phyloP scores from a whole-genome alignment of 2,888 invertebrate genomes.

The Thereva nobilitata region DNA sequence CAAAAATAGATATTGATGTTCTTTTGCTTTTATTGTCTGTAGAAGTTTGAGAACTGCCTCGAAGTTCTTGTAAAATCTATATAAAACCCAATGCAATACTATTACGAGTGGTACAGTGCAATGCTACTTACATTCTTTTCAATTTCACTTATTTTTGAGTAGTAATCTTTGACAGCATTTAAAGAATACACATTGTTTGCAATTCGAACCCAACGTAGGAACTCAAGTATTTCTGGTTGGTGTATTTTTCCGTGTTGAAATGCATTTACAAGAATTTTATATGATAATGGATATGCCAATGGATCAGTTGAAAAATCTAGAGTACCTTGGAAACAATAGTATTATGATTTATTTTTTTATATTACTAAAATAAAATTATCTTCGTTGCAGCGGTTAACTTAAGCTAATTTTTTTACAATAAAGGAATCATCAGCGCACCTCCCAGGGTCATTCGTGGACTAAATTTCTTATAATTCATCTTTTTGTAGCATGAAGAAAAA shows the following conservation, averaged over 20 bases:
- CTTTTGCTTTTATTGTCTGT: constrained; percentile 47
- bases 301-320: constrained; percentile 46
- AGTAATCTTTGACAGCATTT: constrained; percentile 47
- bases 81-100: not conserved
- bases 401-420: no score
- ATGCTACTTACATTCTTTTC: constrained; percentile 47
- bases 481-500: not conserved
- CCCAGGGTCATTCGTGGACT: no score
- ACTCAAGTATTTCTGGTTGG: constrained; percentile 49
- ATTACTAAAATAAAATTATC: no score
- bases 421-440: no score
- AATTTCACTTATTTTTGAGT: constrained; percentile 46
- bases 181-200: constrained; percentile 49
- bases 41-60: not conserved
- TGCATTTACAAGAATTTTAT: constrained; percentile 50
- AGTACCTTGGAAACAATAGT: no score
- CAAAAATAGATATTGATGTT: constrained; percentile 55
- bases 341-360: no score
- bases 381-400: no score
- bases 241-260: constrained; percentile 45
- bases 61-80: not conserved
- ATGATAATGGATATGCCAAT: constrained; percentile 50
- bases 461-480: no score
- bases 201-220: constrained; percentile 52
- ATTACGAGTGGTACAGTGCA: no score